Base-by-base conservation (phyloP, 2,113 vertebrate species). In the Kryptolebias marmoratus region DNA sequence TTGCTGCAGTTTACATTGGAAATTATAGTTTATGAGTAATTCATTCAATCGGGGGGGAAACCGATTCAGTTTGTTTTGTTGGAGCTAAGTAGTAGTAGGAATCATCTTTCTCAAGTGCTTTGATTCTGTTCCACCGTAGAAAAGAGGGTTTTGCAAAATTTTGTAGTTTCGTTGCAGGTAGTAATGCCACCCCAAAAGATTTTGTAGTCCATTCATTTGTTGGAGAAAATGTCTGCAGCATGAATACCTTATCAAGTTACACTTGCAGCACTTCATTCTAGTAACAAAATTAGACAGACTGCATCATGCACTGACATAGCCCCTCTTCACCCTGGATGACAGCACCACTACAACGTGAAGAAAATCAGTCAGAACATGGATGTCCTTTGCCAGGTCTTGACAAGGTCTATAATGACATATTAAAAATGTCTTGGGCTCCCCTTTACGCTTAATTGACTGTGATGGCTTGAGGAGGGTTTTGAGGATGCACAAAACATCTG, bases 21-120 rank as follows among this genome's bases (percentile, higher is more conserved):
- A 84, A 88, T 67, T 73, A 66, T 10, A 79, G 61, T 81, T 78
- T 59, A 86, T 75, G 74, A 70, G 66, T 73, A 77, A 81, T 73
- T 79, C 79, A 85, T 85, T 85, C 42, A 73, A 42, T 42, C 8
- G 39, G 39, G 5, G 5, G 39, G 39, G 8, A 81, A 73, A 58
- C 70, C 45, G 9, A 39, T 22, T 63, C 55, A 42, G 32, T 73
- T 62, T 42, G 49, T 79, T 53, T 53, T 53, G 10, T 11, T 53
- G 50, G 27, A 53, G n/a, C 64, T 69, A 31, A 75, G 60, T 64
- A 53, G 59, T 59, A 30, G 63, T 39, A 49, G 16, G 18, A 64
- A 49, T 16, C 30, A 32, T 11, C 11, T 6, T 13, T 8, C 47
- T 50, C 10, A 12, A 60, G 2, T 39, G n/a, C 4, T 36, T 42